Conservation (phyloP, 2,888 invertebrate genomes). For the Meghimatium bilineatum region DNA sequence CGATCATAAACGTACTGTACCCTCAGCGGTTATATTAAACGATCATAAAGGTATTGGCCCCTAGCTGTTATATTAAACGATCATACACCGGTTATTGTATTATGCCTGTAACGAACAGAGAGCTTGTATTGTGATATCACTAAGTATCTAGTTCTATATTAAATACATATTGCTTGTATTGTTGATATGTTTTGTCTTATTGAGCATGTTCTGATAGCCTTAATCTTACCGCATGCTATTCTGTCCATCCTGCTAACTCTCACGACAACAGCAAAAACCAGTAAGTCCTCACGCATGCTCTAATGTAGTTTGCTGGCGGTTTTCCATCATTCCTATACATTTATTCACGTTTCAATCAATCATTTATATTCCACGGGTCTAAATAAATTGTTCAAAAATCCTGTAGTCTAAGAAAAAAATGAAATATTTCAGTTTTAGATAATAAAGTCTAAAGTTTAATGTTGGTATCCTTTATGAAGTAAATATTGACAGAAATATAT, state of each 20-base stretch:
- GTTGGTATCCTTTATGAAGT: too few species aligned
- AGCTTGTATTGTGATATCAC: too few species aligned
- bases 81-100: too few species aligned
- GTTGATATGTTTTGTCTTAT: background rate
- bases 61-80: too few species aligned
- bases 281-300: background rate
- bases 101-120: too few species aligned
- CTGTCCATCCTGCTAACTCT: background rate
- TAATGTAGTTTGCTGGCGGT: conserved; percentile 1
- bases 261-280: background rate
- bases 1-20: too few species aligned
- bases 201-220: background rate
- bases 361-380: background rate
- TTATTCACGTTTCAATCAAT: background rate
- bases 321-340: background rate
- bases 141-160: background rate
- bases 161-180: background rate
- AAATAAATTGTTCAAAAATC: background rate
- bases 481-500: too few species aligned
- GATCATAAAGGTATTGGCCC: too few species aligned
- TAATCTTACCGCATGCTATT: background rate
- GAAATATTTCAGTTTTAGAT: too few species aligned
- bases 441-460: too few species aligned
- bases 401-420: background rate
- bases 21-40: too few species aligned